These are phyloP conservation scores for Andrena dorsata DNA, from an alignment of 2,888 invertebrate genomes.

Conservation along the genomic window DNA sequence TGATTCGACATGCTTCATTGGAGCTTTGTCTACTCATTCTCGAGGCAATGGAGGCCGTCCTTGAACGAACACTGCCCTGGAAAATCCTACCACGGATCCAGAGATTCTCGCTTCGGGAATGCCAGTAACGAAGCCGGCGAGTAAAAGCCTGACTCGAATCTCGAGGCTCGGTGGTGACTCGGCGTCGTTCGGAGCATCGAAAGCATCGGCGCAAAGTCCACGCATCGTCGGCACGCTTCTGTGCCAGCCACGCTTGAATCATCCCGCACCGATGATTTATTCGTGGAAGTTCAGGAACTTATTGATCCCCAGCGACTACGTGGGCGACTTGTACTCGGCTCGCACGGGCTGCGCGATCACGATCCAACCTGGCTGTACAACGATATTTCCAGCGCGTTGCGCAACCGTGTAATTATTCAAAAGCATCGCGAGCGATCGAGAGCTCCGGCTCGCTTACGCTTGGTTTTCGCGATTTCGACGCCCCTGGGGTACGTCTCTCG, in stretches of 20 bases:
- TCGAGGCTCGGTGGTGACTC: too few species aligned
- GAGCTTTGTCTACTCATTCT: neutral
- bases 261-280: slow-evolving; percentile 31
- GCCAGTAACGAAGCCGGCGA: neutral
- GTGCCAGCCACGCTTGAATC: slow-evolving; percentile 15
- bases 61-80: too few species aligned
- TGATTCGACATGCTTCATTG: slow-evolving; percentile 23
- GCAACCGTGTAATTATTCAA: slow-evolving; percentile 57
- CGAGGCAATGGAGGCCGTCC: neutral
- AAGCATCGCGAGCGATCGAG: slow-evolving; percentile 40
- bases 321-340: slow-evolving; percentile 43
- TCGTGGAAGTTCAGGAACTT: slow-evolving; percentile 50
- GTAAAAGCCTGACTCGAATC: neutral
- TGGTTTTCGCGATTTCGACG: slow-evolving; percentile 29
- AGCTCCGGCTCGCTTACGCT: neutral
- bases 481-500: neutral
- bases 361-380: slow-evolving; percentile 20
- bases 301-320: slow-evolving; percentile 48
- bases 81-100: neutral
- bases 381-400: slow-evolving; percentile 37
- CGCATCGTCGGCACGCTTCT: too few species aligned
- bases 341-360: slow-evolving; percentile 26
- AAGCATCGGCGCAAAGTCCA: neutral
- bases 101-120: neutral
- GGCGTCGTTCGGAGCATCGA: neutral